Evolutionary conservation across 1,140 invertebrate species (phyloP).

Genomic region (Brachionus koreanus): DNA sequence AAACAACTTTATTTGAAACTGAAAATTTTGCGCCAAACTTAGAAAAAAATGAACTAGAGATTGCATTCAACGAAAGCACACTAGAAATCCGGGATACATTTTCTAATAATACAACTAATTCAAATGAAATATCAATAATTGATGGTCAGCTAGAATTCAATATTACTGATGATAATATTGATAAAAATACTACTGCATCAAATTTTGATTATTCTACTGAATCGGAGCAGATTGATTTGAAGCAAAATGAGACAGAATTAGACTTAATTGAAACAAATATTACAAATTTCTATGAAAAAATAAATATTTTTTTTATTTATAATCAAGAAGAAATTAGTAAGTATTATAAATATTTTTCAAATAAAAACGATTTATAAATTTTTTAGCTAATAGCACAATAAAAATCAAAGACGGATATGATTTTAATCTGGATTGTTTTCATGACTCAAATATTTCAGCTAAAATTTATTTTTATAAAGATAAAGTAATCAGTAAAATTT

Average conservation of each 20-base stretch:
- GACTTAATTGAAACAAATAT: background rate
- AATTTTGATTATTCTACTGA: background rate
- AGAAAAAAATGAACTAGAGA: background rate
- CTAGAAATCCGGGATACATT: background rate
- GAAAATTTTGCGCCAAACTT: too few relatives aligned
- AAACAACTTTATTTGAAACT: background rate
- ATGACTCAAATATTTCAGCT: background rate
- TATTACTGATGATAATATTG: too few relatives aligned
- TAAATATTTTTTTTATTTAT: too few relatives aligned
- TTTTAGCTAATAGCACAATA: background rate
- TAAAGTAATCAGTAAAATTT: background rate
- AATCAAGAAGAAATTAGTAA: too few relatives aligned
- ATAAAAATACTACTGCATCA: background rate
- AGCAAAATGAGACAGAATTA: background rate
- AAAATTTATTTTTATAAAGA: background rate
- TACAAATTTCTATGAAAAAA: background rate
- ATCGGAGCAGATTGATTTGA: background rate
- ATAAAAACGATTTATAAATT: too few relatives aligned
- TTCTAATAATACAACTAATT: background rate
- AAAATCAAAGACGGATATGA: background rate
- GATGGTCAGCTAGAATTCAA: too few relatives aligned
- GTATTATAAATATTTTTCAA: too few relatives aligned
- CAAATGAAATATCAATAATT: background rate
- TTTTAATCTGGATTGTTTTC: background rate
- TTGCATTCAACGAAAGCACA: background rate